Evolutionary conservation across 2,113 vertebrate genomes (phyloP).

Genomic region (Pelodiscus sinensis): DNA sequence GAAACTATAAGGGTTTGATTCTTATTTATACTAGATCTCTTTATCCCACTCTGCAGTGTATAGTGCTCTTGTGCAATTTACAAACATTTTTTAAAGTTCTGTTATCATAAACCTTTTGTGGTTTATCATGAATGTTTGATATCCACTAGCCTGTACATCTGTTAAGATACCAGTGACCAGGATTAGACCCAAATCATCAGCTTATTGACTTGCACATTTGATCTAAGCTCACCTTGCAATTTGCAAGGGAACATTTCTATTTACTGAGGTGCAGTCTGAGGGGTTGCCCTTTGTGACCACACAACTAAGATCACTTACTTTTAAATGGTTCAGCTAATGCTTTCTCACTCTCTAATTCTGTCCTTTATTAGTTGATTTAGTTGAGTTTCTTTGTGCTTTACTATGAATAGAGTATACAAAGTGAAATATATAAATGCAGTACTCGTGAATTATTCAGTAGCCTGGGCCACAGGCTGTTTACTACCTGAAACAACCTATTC

Average conservation of each 20-base stretch:
- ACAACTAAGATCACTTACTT: neutral
- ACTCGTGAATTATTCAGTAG: neutral
- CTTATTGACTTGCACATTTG: neutral
- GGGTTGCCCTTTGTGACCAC: neutral
- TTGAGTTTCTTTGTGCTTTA: neutral
- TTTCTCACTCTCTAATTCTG: neutral
- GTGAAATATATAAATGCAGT: constrained; percentile 2
- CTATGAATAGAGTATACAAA: neutral
- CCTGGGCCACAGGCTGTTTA: neutral
- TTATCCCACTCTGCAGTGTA: neutral
- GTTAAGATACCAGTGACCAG: neutral
- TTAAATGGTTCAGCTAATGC: constrained; percentile 1
- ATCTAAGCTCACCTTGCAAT: neutral
- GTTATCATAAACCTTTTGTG: neutral
- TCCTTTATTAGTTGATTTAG: neutral
- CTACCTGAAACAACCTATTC: neutral
- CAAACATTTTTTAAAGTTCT: neutral
- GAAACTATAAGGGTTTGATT: neutral
- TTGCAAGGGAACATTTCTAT: neutral
- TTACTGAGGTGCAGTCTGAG: neutral
- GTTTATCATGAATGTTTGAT: accelerated
- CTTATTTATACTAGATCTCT: neutral
- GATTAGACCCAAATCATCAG: neutral
- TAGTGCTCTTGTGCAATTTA: neutral
- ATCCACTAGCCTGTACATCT: neutral